Conservation (phyloP, 23 tunicate species). For the Trididemnum miniatum region DNA sequence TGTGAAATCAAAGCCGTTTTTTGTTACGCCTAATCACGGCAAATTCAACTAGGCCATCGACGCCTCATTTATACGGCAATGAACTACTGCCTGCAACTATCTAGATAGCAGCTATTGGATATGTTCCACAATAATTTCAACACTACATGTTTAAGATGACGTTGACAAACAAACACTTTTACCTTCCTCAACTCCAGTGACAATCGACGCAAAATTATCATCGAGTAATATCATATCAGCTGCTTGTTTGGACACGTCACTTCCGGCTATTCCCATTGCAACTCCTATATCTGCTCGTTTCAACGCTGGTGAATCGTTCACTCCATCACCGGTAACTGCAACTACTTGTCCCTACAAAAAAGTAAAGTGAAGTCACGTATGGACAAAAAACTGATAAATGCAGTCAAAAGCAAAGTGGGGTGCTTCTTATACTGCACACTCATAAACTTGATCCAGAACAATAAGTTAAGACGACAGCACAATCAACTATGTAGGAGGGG, state of each 20-base stretch:
- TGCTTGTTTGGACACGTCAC: conserved; percentile 99
- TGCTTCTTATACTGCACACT: background rate
- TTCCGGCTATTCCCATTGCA: conserved; percentile 99
- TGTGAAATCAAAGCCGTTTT: no score
- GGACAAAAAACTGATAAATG: background rate
- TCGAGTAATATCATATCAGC: conserved; percentile 99
- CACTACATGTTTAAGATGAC: no score
- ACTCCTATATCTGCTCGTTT: conserved; percentile 99
- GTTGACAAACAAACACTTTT: no score
- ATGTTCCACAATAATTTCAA: no score
- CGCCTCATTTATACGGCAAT: no score
- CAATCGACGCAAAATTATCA: conserved; percentile 99
- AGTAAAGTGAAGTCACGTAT: background rate
- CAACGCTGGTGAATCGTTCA: conserved; percentile 99
- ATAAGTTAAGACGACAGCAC: no score
- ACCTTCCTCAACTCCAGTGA: conserved; percentile 99
- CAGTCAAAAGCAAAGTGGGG: background rate
- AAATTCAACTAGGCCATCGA: no score
- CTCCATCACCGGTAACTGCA: conserved; percentile 99
- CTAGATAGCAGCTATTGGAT: no score
- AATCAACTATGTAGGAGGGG: no score
- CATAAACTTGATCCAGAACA: no score
- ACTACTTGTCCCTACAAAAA: conserved; percentile 90
- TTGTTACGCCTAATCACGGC: no score
- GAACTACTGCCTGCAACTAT: no score